Evolutionary conservation across 2,113 vertebrate genomes (phyloP).

Genomic region (Varanus komodoensis): DNA sequence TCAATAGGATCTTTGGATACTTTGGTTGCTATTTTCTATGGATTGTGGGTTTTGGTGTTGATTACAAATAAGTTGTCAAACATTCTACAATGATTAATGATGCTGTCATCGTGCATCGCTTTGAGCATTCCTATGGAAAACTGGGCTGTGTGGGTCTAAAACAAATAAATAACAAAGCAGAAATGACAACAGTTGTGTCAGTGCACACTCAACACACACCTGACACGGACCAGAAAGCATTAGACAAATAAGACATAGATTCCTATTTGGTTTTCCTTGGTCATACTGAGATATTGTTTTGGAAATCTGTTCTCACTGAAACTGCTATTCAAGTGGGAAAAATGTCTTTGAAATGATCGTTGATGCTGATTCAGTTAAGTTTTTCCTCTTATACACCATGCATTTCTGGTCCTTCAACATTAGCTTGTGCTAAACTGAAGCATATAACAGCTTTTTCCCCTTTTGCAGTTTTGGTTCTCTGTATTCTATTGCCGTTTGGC

Average conservation of each 20-base stretch:
- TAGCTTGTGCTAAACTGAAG: slow-evolving; percentile 9
- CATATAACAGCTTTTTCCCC: slow-evolving; percentile 15
- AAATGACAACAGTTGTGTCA: not conserved
- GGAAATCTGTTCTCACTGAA: not conserved
- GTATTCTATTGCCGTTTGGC: not conserved
- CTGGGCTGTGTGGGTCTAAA: not conserved
- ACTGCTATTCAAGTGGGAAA: not conserved
- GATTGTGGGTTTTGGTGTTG: too few relatives aligned
- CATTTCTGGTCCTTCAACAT: not conserved
- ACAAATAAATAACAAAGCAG: not conserved
- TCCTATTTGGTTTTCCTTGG: not conserved
- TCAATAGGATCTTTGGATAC: too few relatives aligned
- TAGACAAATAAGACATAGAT: not conserved
- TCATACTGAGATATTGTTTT: not conserved
- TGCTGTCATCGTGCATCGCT: too few relatives aligned
- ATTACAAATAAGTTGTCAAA: too few relatives aligned
- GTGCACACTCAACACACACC: not conserved
- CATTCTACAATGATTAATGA: too few relatives aligned
- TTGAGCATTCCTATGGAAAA: too few relatives aligned
- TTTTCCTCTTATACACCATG: not conserved
- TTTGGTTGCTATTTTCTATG: too few relatives aligned
- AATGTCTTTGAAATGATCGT: not conserved
- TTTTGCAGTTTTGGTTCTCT: slow-evolving; percentile 31
- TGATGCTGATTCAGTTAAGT: not conserved
- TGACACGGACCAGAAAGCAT: not conserved